These are phyloP conservation scores for Boloria selene DNA, from an alignment of 2,888 invertebrate species.

Conservation along the genomic window DNA sequence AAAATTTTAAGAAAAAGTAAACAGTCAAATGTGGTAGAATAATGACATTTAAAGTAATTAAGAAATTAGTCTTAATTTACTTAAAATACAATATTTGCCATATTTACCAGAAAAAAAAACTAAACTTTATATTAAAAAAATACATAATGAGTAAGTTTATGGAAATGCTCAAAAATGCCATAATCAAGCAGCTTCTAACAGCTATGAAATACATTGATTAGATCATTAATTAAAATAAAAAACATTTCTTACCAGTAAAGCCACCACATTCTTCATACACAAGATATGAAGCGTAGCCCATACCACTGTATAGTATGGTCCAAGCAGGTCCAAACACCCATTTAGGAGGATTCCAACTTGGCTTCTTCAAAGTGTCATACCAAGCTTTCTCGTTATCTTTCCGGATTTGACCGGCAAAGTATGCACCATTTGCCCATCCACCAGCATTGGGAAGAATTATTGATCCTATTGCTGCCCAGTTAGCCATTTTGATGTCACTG, in stretches of 20 bases:
- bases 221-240: no score
- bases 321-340: constrained; percentile 91
- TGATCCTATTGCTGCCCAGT: constrained; percentile 62
- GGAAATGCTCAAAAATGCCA: no score
- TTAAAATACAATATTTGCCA: no score
- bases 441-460: constrained; percentile 83
- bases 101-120: neutral
- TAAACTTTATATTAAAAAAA: no score
- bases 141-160: no score
- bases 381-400: constrained; percentile 59
- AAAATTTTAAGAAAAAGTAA: no score
- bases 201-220: no score
- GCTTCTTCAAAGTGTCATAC: constrained; percentile 80
- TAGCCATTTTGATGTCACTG: constrained; percentile 60
- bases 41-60: no score
- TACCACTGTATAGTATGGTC: constrained; percentile 89
- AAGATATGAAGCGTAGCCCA: constrained; percentile 94
- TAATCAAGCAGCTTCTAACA: no score
- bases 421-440: constrained; percentile 85
- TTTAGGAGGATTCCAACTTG: constrained; percentile 90
- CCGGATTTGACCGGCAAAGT: constrained; percentile 85
- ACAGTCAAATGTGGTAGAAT: no score
- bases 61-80: no score
- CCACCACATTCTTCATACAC: constrained; percentile 91
- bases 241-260: constrained; percentile 77